Evolutionary conservation across 2,797 vertebrate species (phyloP).

Genomic region (Gymnopithys bicolor): DNA sequence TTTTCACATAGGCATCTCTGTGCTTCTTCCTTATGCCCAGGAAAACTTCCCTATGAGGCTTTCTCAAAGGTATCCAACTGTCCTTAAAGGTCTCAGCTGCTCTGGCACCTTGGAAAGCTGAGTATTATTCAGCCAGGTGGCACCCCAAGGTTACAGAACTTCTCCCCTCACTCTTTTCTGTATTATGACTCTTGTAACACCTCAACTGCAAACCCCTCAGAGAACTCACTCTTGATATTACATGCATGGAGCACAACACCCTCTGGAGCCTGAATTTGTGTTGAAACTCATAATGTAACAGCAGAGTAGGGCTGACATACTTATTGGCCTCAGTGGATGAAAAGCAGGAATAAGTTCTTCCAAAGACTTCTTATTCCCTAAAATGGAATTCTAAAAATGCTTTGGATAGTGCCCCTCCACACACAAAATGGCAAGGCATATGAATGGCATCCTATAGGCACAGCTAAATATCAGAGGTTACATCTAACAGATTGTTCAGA

Average conservation of each 20-base stretch:
- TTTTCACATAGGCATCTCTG: neutral
- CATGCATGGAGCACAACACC: accelerated
- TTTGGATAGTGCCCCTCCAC: neutral
- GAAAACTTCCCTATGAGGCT: neutral
- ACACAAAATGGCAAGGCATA: neutral
- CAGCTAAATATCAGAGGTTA: slow-evolving; percentile 15
- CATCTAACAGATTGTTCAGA: slow-evolving; percentile 11
- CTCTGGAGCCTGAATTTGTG: neutral
- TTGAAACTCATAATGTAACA: accelerated
- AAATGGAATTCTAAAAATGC: neutral
- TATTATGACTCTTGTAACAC: neutral
- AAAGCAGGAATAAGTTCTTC: neutral
- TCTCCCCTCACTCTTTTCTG: neutral
- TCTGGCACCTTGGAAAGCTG: neutral
- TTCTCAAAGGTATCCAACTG: neutral
- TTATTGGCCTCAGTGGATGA: neutral
- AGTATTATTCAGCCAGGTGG: neutral
- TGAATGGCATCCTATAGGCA: neutral
- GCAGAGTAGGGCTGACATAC: neutral
- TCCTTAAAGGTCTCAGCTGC: neutral
- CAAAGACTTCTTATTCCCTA: neutral
- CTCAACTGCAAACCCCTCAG: neutral
- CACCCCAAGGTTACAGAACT: neutral
- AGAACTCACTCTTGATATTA: no score
- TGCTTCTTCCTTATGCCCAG: neutral